These are phyloP conservation scores for Antigone vipio DNA, from an alignment of 2,113 vertebrate species.

Conservation along the genomic window DNA sequence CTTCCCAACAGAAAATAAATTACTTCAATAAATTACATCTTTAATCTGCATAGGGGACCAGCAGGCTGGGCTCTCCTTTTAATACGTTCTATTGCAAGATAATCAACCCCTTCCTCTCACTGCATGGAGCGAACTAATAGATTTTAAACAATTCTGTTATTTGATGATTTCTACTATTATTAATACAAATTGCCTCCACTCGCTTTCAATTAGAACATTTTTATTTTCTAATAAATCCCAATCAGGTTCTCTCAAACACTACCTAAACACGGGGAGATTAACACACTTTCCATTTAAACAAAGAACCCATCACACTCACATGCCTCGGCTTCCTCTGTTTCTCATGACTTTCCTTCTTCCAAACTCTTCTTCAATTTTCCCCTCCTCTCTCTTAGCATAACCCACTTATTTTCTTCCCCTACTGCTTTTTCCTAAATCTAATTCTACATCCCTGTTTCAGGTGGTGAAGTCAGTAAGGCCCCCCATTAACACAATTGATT, in stretches of 20 bases:
- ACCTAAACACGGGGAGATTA: conserved; percentile 18
- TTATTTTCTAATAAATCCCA: conserved; percentile 74
- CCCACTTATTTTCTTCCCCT: background rate
- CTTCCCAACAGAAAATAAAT: conserved; percentile 64
- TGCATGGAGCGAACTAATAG: conserved; percentile 59
- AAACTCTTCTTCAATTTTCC: background rate
- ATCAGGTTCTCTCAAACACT: conserved; percentile 49
- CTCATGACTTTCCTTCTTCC: background rate
- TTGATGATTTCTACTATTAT: conserved; percentile 68
- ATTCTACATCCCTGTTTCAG: background rate
- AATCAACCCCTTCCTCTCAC: conserved; percentile 63
- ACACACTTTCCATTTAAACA: background rate
- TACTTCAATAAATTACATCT: conserved; percentile 67
- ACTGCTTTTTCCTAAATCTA: background rate
- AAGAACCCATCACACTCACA: background rate
- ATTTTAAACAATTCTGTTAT: conserved; percentile 63
- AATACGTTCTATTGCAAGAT: conserved; percentile 1
- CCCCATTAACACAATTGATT: background rate
- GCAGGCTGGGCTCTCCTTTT: background rate
- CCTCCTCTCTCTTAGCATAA: background rate
- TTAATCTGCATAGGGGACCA: conserved; percentile 55
- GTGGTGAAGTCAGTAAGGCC: background rate
- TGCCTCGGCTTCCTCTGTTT: background rate
- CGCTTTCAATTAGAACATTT: conserved; percentile 68
- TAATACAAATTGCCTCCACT: conserved; percentile 71